Conservation (phyloP, 2,797 vertebrate genomes). For the Peromyscus aztecus region DNA sequence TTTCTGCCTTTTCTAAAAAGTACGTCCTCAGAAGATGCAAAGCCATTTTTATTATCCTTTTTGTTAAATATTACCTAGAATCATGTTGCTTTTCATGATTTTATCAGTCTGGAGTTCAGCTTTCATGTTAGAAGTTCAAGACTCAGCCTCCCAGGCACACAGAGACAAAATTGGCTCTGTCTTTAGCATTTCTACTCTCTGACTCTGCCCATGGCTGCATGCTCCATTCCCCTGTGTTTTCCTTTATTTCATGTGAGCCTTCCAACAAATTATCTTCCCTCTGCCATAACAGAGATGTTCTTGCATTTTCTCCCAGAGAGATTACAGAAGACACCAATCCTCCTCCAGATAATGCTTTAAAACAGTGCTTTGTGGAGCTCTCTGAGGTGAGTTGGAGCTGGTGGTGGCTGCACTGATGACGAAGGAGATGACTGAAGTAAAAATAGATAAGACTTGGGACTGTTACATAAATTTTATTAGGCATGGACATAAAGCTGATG, state of each 20-base stretch:
- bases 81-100: background rate
- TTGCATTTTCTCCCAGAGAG: background rate
- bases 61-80: background rate
- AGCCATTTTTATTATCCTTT: background rate
- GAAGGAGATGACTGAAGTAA: background rate
- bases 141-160: background rate
- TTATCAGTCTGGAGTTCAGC: background rate
- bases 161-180: background rate
- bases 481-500: background rate
- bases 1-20: conserved; percentile 8
- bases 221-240: background rate
- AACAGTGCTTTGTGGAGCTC: background rate
- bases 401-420: background rate
- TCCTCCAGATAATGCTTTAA: background rate
- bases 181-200: background rate
- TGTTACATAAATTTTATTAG: conserved; percentile 54
- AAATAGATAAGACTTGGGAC: background rate
- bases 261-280: background rate
- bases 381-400: background rate
- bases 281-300: background rate
- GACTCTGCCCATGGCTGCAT: background rate
- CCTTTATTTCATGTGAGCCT: background rate
- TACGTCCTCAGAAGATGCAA: background rate
- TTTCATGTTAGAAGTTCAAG: background rate
- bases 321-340: background rate